Evolutionary conservation across 2,113 vertebrate species (phyloP).

Genomic region (Syngnathoides biaculeatus): DNA sequence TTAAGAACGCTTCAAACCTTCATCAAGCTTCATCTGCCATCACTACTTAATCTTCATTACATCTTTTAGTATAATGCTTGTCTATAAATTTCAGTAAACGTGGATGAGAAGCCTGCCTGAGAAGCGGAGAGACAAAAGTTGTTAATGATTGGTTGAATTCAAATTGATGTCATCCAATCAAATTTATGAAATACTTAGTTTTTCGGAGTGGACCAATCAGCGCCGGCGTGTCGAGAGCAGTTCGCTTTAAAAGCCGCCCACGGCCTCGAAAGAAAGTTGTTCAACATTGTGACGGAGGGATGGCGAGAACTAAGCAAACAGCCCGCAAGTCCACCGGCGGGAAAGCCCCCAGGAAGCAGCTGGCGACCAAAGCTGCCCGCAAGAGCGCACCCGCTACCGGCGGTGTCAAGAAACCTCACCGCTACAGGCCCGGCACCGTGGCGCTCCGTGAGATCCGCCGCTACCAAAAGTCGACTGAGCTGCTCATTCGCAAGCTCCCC

Average conservation of each 20-base stretch:
- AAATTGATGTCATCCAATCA: too few species aligned
- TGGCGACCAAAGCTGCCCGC: background rate
- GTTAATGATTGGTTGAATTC: too few species aligned
- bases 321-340: background rate
- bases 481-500: background rate
- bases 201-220: background rate
- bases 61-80: too few species aligned
- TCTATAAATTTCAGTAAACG: too few species aligned
- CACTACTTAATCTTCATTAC: too few species aligned
- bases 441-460: background rate
- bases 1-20: too few species aligned
- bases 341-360: background rate
- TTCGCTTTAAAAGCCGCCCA: background rate
- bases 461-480: background rate
- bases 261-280: too few species aligned
- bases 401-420: background rate
- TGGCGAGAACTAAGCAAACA: background rate
- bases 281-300: background rate
- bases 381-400: background rate
- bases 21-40: too few species aligned
- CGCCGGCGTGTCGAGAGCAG: background rate
- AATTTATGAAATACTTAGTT: too few species aligned
- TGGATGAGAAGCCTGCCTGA: too few species aligned
- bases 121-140: too few species aligned
- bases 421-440: background rate